Evolutionary conservation across 2,888 invertebrate species (phyloP).

Genomic region (Neuroscelio doddi): DNA sequence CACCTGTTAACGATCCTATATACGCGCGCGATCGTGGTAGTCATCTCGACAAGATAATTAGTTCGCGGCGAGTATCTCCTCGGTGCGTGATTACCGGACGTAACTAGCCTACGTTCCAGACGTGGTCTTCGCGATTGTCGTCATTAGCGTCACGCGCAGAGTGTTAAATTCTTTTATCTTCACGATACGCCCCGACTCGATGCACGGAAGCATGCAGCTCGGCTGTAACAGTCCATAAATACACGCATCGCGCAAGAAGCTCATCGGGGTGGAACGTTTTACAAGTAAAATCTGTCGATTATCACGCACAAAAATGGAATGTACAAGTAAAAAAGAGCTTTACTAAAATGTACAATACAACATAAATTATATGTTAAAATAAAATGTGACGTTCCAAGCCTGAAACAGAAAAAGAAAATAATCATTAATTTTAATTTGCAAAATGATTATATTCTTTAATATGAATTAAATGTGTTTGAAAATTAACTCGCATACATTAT

Average conservation of each 20-base stretch:
- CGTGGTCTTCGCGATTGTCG: constrained; percentile 30
- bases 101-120: constrained; percentile 30
- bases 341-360: too few relatives aligned
- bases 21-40: constrained; percentile 9
- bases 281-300: constrained; percentile 7
- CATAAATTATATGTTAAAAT: too few relatives aligned
- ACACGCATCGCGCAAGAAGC: constrained; percentile 9
- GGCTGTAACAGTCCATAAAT: constrained; percentile 12
- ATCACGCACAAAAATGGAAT: constrained; percentile 1
- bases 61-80: constrained; percentile 21
- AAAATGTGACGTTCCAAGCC: too few relatives aligned
- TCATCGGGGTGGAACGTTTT: background rate
- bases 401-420: too few relatives aligned
- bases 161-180: constrained; percentile 45
- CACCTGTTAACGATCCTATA: constrained; percentile 6
- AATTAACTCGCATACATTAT: too few relatives aligned
- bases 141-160: constrained; percentile 47
- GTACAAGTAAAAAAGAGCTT: too few relatives aligned
- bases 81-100: constrained; percentile 42
- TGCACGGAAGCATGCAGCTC: constrained; percentile 24
- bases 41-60: constrained; percentile 47
- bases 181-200: constrained; percentile 12
- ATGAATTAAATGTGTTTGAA: too few relatives aligned
- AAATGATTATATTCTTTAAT: too few relatives aligned
- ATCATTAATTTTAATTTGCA: too few relatives aligned